A percentile compares a stretch with the other conserved stretches of the same genome.
phyloP scores from a whole-genome alignment of 1,140 invertebrate genomes.

The Aphelinus certus region DNA sequence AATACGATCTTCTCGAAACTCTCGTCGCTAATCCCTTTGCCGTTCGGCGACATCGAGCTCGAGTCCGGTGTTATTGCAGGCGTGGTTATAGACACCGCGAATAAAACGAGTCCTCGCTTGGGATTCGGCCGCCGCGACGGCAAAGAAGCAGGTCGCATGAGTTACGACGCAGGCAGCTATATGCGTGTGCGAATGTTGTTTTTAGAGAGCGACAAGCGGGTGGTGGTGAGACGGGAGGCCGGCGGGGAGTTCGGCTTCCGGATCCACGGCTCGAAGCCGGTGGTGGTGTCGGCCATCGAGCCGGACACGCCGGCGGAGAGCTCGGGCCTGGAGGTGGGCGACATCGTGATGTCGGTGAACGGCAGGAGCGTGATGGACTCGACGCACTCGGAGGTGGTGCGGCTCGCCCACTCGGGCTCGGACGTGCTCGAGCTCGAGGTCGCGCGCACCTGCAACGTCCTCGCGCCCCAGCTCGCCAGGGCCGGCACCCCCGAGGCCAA shows the following conservation, averaged over 20 bases:
- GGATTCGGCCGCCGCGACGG: no score
- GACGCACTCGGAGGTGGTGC: conserved; percentile 94
- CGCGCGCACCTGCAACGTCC: conserved; percentile 83
- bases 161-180: no score
- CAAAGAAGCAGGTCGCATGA: no score
- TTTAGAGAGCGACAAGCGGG: conserved; percentile 86
- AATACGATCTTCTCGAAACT: no score
- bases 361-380: conserved; percentile 88
- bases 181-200: no score
- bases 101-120: no score
- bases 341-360: conserved; percentile 93
- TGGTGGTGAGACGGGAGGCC: conserved; percentile 81
- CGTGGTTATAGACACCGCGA: no score
- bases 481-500: conserved; percentile 62
- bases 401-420: conserved; percentile 87
- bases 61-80: no score
- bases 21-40: no score
- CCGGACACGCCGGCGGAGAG: conserved; percentile 88
- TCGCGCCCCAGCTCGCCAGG: conserved; percentile 68
- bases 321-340: conserved; percentile 91
- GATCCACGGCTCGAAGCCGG: conserved; percentile 94
- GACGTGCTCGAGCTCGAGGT: conserved; percentile 88
- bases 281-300: conserved; percentile 94
- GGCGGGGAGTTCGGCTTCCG: conserved; percentile 92
- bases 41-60: no score